Conservation (phyloP, 2,113 vertebrate genomes). For the Ictalurus punctatus region DNA sequence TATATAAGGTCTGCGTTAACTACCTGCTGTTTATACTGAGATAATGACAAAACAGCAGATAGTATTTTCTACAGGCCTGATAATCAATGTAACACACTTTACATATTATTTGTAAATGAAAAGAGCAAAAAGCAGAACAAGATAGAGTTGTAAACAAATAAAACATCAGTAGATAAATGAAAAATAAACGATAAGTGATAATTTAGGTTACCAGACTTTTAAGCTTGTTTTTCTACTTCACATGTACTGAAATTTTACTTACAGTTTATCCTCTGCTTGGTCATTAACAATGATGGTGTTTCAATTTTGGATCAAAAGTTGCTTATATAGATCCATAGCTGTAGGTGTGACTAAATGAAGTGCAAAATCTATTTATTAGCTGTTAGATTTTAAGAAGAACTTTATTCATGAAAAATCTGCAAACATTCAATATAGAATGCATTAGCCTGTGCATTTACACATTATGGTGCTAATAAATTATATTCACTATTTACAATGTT, state of each 20-base stretch:
- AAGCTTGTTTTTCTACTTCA: neutral
- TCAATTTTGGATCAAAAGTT: neutral
- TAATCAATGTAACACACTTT: neutral
- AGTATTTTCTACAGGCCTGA: neutral
- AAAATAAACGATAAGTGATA: neutral
- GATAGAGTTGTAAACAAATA: neutral
- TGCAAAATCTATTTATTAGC: neutral
- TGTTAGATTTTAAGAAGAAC: neutral
- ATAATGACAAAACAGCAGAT: slow-evolving; percentile 15
- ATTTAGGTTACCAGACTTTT: neutral
- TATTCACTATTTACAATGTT: neutral
- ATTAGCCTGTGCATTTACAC: neutral
- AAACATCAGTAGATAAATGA: neutral
- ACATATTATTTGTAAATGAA: neutral
- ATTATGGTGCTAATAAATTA: neutral
- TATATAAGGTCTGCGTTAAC: neutral
- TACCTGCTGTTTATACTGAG: slow-evolving; percentile 17
- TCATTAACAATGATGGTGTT: neutral
- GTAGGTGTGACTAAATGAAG: neutral
- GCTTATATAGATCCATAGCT: neutral
- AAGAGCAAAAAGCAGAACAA: neutral
- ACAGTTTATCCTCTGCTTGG: neutral
- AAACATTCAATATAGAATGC: neutral
- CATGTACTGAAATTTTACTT: neutral
- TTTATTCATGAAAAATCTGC: neutral